phyloP scores from a whole-genome alignment of 1,140 invertebrate species.

The Bombus confusus region DNA sequence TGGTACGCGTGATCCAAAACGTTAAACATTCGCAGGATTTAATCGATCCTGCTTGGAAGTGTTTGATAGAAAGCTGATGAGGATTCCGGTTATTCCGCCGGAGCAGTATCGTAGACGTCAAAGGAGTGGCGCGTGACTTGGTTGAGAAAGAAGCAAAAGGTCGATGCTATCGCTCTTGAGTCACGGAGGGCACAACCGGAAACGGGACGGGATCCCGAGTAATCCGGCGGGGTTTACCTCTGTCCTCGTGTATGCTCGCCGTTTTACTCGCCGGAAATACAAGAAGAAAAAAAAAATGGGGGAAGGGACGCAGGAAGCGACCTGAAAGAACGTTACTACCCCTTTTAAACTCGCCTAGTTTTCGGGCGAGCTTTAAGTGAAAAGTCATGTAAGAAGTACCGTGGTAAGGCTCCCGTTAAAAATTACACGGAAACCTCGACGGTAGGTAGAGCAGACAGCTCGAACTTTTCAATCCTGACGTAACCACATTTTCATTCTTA shows the following conservation, averaged over 20 bases:
- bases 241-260: conserved; percentile 42
- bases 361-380: conserved; percentile 65
- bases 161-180: conserved; percentile 22
- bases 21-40: neutral
- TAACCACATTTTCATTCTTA: neutral
- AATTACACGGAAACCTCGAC: conserved; percentile 49
- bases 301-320: neutral
- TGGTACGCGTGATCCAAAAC: neutral
- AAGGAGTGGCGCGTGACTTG: conserved; percentile 49
- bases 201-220: conserved; percentile 48
- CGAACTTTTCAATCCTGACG: conserved; percentile 36
- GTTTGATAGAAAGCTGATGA: conserved; percentile 1
- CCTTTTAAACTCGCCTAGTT: conserved; percentile 60
- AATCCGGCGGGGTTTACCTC: conserved; percentile 50
- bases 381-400: conserved; percentile 72
- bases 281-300: neutral
- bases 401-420: conserved; percentile 44
- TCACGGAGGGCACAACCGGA: conserved; percentile 51
- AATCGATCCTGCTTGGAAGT: neutral
- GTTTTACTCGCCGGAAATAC: conserved; percentile 29
- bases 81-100: conserved; percentile 29
- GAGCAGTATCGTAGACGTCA: conserved; percentile 44
- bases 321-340: neutral
- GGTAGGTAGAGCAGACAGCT: conserved; percentile 16
- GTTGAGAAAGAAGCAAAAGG: conserved; percentile 23